These are phyloP conservation scores for Bradypodion ventrale DNA, from an alignment of 2,797 vertebrate genomes.

Conservation along the genomic window DNA sequence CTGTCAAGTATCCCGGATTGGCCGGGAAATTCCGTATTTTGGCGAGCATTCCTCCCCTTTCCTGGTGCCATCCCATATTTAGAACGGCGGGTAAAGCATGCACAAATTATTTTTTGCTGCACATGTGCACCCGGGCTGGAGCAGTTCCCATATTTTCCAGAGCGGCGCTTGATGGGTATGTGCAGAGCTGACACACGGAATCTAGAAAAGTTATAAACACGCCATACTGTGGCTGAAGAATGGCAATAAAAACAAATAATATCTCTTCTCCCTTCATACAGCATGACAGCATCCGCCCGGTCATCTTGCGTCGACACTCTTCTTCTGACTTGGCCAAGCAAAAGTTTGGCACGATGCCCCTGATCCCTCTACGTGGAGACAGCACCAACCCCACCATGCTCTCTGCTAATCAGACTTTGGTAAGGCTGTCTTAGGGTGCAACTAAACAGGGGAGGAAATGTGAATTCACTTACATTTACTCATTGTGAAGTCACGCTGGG, in stretches of 20 bases:
- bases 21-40: too few species aligned
- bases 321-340: constrained; percentile 92
- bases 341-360: constrained; percentile 96
- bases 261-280: constrained; percentile 56
- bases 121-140: too few species aligned
- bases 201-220: neutral
- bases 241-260: neutral
- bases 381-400: constrained; percentile 91
- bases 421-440: constrained; percentile 65
- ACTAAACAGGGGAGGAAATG: neutral
- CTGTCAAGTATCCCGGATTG: too few species aligned
- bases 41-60: too few species aligned
- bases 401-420: constrained; percentile 95
- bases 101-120: too few species aligned
- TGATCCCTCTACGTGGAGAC: constrained; percentile 91
- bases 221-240: too few species aligned
- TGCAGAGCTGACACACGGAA: neutral
- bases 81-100: too few species aligned
- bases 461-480: too few species aligned
- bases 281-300: constrained; percentile 85
- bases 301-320: constrained; percentile 88
- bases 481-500: too few species aligned
- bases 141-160: too few species aligned
- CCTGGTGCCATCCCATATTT: too few species aligned
- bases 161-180: too few species aligned